These are phyloP conservation scores for Didymodactylos carnosus DNA, from an alignment of 2,888 invertebrate genomes.

Conservation along the genomic window DNA sequence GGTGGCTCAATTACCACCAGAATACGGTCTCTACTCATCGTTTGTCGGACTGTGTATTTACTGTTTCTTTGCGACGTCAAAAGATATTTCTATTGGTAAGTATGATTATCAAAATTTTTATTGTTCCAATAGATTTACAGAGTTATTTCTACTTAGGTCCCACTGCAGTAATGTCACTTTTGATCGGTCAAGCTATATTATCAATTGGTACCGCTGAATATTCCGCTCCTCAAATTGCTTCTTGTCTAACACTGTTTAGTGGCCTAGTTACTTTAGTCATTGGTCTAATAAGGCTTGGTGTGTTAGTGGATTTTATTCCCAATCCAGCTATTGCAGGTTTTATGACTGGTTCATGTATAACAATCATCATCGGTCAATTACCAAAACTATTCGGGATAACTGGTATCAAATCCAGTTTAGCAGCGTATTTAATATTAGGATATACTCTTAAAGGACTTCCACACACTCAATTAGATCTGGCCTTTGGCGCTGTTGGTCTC, in stretches of 20 bases:
- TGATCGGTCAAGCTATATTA: neutral
- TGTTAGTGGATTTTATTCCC: neutral
- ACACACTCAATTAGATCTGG: neutral
- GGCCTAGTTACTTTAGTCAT: neutral
- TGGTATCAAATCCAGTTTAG: neutral
- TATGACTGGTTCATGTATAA: neutral
- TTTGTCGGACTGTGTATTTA: neutral
- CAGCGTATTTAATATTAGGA: neutral
- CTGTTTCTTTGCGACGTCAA: neutral
- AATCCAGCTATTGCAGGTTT: neutral
- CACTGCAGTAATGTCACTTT: neutral
- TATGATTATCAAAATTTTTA: neutral
- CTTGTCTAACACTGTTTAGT: neutral
- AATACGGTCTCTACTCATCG: neutral
- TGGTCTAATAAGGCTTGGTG: neutral
- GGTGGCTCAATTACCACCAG: neutral
- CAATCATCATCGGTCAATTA: neutral
- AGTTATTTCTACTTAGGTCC: no score
- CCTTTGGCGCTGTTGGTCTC: neutral
- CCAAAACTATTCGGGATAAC: neutral
- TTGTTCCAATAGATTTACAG: no score
- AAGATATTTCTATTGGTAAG: neutral
- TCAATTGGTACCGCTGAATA: no score
- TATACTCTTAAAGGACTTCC: neutral
- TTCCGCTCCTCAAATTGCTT: neutral